Conservation (phyloP, 2,888 invertebrate species). For the Ectropis crepuscularia region DNA sequence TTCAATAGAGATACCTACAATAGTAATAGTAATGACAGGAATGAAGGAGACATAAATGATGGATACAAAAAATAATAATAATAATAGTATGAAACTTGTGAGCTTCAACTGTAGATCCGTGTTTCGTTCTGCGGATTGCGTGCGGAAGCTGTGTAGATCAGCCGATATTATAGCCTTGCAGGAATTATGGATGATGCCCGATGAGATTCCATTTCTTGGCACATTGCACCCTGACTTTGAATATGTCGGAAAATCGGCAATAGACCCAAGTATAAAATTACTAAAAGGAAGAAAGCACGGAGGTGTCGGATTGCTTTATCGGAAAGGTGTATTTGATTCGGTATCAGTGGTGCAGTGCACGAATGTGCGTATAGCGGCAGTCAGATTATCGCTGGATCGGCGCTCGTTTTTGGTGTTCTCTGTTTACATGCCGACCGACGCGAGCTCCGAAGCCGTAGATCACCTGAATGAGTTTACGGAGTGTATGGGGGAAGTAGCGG, state of each 20-base stretch:
- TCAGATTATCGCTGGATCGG: constrained; percentile 23
- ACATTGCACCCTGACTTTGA: constrained; percentile 38
- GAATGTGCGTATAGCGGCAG: constrained; percentile 32
- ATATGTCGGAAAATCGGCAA: constrained; percentile 40
- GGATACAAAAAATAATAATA: background rate
- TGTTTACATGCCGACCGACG: constrained; percentile 46
- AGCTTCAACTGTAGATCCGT: constrained; percentile 45
- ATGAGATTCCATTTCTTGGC: constrained; percentile 38
- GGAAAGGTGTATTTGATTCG: constrained; percentile 32
- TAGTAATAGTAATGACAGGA: background rate
- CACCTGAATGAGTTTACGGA: constrained; percentile 41
- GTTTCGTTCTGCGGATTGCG: constrained; percentile 36
- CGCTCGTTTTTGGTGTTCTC: constrained; percentile 33
- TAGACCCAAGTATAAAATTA: constrained; percentile 41
- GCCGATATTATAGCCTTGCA: constrained; percentile 41
- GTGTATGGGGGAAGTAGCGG: constrained; percentile 32
- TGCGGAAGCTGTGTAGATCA: constrained; percentile 32
- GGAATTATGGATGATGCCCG: constrained; percentile 43
- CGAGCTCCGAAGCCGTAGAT: constrained; percentile 13
- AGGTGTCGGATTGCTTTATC: constrained; percentile 42
- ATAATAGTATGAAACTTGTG: constrained; percentile 21
- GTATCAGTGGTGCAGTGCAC: constrained; percentile 40
- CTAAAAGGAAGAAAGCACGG: constrained; percentile 38
- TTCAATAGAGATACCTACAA: constrained; percentile 14
- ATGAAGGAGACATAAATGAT: constrained; percentile 3